Evolutionary conservation across 2,797 vertebrate genomes (phyloP).

Genomic region (Hipposideros larvatus): DNA sequence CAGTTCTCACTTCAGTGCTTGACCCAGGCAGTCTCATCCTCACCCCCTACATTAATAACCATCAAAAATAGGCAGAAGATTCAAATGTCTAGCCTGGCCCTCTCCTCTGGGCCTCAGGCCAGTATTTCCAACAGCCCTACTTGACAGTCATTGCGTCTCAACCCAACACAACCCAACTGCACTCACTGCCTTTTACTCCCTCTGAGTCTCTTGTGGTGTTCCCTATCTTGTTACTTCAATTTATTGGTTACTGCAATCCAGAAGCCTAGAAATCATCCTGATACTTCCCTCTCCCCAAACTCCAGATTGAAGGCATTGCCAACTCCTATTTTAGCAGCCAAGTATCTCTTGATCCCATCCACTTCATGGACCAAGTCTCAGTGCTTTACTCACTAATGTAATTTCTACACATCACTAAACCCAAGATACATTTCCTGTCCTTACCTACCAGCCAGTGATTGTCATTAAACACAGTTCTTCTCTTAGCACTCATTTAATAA

Average conservation of each 20-base stretch:
- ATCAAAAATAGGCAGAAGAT: background rate
- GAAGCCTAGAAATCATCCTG: background rate
- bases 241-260: background rate
- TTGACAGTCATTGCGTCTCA: background rate
- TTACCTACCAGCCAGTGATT: background rate
- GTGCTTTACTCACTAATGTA: background rate
- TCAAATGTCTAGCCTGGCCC: background rate
- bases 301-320: background rate
- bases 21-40: background rate
- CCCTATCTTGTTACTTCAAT: background rate
- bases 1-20: background rate
- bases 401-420: background rate
- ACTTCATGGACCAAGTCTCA: background rate
- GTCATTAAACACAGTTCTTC: background rate
- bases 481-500: background rate
- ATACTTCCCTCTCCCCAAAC: background rate
- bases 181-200: background rate
- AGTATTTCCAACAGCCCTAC: background rate
- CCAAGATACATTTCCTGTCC: background rate
- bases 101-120: background rate
- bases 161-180: background rate
- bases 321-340: background rate
- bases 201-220: background rate
- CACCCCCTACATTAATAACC: background rate
- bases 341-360: background rate